Percentiles rank a stretch among this genome's conserved stretches.
Evolutionary conservation across 2,888 invertebrate species (phyloP).

Genomic region (Melipona beecheii): DNA sequence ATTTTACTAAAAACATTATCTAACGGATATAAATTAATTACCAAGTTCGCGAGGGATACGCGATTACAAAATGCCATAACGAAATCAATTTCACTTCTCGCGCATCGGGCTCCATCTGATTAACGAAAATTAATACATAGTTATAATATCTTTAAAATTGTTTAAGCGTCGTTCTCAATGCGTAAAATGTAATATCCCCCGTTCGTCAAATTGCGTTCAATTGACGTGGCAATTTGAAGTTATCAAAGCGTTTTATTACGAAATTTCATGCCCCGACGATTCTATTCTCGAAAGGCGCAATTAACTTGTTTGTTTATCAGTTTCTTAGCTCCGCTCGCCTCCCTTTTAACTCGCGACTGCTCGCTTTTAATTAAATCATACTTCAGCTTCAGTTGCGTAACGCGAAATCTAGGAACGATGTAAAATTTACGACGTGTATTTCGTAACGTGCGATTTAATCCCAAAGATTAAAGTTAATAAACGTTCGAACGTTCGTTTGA

Average conservation of each 20-base stretch:
- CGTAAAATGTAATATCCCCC: not conserved
- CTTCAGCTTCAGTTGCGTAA: not conserved
- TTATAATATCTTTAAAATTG: not conserved
- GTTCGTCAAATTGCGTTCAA: not conserved
- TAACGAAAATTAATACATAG: not conserved
- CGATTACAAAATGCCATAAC: not conserved
- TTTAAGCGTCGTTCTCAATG: not conserved
- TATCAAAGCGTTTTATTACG: constrained; percentile 6
- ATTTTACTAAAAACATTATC: not conserved
- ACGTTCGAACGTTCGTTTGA: too few relatives aligned
- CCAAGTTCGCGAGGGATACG: not conserved
- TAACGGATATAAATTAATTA: not conserved
- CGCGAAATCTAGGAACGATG: not conserved
- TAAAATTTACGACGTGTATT: not conserved
- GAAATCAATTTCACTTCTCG: not conserved
- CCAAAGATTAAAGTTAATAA: not conserved
- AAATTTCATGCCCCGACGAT: constrained; percentile 19
- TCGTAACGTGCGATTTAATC: not conserved
- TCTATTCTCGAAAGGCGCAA: constrained; percentile 11
- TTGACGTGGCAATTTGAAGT: not conserved
- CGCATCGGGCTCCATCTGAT: not conserved
- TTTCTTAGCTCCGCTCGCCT: not conserved
- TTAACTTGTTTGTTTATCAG: constrained; percentile 10
- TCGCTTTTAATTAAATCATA: constrained; percentile 14
- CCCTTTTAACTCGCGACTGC: not conserved